Evolutionary conservation across 2,113 vertebrate genomes (phyloP), one percentile per base, ranked within the genome.

Genomic region (Cavia porcellus): DNA sequence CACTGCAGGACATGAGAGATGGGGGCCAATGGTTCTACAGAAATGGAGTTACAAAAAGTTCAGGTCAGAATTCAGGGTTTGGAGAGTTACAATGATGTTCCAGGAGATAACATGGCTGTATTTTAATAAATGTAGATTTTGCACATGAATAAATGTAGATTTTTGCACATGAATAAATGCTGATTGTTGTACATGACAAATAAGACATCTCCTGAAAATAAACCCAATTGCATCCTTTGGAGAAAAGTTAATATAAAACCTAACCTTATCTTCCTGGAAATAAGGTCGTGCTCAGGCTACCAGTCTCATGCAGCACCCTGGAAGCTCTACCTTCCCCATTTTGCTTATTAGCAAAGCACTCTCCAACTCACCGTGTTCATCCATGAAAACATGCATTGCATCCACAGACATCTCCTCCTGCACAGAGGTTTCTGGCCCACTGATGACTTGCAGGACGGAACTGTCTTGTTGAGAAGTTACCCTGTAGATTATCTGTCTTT

Each of bases 361-460:
- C 77, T 7, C 38, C 95, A 86, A 98, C 98, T 98, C 96, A 99
- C 99, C 99, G 0, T 98, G 98, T 85, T 98, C 98, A 90, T 99
- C 98, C 68, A 99, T 98, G 98, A 99, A 99, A 66, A 99, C 98
- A 0, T 99, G 99, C 98, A 99, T 98, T 12, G 99, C 98, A 38
- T 98, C 99, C 97, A 98, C 92, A 0, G 99, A 98, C 5, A 98
- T 97, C 57, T 99, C 99, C 47, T 99, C 98, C 93, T 99, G 99
- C 68, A 98, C 98, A 38, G 99, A 99, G 0, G 99, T 99, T 89
- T 99, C 99, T 24, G 99, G 99, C 98, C 99, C 99, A 95, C 99
- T 99, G 98, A 99, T 99, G 97, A 99, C 99, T 99, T 99, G 99
- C 98, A 99, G 98, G 98, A 99, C 99, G 82, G 99, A 99, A 96